Conservation (phyloP, 1,140 invertebrate genomes). For the Laupala kohalensis region DNA sequence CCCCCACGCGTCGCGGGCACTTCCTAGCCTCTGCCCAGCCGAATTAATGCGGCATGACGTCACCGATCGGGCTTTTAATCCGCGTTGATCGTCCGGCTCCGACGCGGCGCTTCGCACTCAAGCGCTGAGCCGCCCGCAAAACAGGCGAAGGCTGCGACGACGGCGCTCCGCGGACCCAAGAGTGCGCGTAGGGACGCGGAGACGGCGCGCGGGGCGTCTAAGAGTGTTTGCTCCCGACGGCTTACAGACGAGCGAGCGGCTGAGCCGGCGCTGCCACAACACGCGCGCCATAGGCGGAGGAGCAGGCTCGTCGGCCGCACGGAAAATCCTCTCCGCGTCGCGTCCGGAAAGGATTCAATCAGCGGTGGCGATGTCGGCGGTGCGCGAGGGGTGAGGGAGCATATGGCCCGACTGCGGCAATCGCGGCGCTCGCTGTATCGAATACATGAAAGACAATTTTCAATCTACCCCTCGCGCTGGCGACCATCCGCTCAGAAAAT, state of each 20-base stretch:
- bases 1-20: neutral
- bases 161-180: too few relatives aligned
- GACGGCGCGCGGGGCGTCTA: neutral
- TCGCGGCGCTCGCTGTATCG: slow-evolving; percentile 5
- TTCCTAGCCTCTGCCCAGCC: neutral
- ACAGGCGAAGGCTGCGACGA: neutral
- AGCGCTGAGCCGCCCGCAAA: neutral
- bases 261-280: neutral
- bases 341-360: neutral
- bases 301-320: too few relatives aligned
- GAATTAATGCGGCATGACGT: neutral
- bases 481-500: neutral
- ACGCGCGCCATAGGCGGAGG: neutral
- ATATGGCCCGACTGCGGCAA: slow-evolving; percentile 2
- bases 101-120: neutral
- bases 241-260: neutral
- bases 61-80: neutral
- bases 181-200: neutral
- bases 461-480: slow-evolving; percentile 1
- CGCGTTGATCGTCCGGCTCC: too few relatives aligned
- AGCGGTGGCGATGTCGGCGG: neutral
- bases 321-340: neutral
- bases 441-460: slow-evolving; percentile 10
- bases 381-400: neutral
- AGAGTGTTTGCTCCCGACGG: neutral